Evolutionary conservation across 2,113 vertebrate species (phyloP).

Genomic region (Desmodus rotundus): DNA sequence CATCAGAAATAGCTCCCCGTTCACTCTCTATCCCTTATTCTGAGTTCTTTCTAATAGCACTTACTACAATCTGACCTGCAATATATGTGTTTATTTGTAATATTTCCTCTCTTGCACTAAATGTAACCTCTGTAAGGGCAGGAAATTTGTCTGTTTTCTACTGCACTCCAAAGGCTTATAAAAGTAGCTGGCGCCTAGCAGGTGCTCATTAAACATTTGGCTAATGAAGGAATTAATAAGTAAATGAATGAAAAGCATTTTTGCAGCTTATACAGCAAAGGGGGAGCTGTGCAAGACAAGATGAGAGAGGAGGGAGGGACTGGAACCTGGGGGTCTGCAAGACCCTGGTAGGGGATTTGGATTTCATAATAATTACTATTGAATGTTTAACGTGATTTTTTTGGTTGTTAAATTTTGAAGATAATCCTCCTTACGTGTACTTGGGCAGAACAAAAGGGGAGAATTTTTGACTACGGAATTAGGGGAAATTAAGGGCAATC

Average conservation of each 20-base stretch:
- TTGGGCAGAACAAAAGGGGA: background rate
- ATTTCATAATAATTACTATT: background rate
- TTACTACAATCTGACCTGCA: background rate
- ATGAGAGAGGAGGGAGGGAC: background rate
- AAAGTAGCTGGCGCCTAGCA: background rate
- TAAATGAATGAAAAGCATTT: background rate
- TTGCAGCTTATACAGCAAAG: background rate
- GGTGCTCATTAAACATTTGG: background rate
- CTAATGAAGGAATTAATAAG: background rate
- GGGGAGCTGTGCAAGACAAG: background rate
- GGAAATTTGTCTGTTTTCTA: background rate
- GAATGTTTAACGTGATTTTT: background rate
- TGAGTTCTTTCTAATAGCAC: background rate
- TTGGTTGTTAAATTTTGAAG: background rate
- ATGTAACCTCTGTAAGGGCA: background rate
- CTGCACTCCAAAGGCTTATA: background rate
- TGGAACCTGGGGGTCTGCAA: rapidly evolving
- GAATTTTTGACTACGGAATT: background rate
- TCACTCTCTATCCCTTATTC: background rate
- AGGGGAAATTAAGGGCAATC: background rate
- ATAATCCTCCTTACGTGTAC: background rate
- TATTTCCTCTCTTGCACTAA: background rate
- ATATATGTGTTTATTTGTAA: background rate
- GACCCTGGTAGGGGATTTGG: background rate
- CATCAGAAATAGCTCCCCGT: background rate